A percentile compares a stretch with the other conserved stretches of the same genome.
phyloP scores from a whole-genome alignment of 2,888 invertebrate genomes.

The Drosophila kuntzei region DNA sequence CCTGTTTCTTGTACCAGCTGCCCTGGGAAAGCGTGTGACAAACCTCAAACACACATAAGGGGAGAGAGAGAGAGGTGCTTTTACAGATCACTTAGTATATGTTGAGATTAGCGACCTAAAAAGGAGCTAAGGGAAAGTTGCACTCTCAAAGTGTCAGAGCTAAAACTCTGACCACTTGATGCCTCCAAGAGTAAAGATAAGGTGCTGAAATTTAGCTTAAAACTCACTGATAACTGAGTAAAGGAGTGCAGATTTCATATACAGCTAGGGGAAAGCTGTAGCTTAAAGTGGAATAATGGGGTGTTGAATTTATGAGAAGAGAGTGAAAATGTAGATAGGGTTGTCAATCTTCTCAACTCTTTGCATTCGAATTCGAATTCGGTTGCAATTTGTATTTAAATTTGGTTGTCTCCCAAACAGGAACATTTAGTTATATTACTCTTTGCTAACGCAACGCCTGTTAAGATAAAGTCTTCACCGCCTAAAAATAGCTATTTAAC shows the following conservation, averaged over 20 bases:
- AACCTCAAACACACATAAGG: neutral
- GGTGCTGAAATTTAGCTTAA: constrained; percentile 24
- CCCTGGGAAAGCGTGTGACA: constrained; percentile 57
- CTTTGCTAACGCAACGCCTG: neutral
- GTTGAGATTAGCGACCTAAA: constrained; percentile 56
- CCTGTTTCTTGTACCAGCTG: constrained; percentile 23
- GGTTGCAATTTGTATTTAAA: neutral
- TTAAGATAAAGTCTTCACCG: neutral
- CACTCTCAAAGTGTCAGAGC: constrained; percentile 32
- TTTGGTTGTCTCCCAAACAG: neutral
- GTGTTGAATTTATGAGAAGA: neutral
- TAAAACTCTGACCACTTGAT: neutral
- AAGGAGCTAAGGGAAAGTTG: constrained; percentile 53
- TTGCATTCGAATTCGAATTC: neutral
- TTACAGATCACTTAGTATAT: constrained; percentile 53
- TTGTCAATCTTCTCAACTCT: neutral
- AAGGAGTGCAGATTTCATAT: constrained; percentile 39
- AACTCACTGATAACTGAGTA: constrained; percentile 12
- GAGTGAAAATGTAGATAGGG: neutral
- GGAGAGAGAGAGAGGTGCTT: constrained; percentile 6
- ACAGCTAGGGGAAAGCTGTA: constrained; percentile 31
- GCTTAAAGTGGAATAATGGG: neutral
- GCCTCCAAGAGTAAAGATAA: constrained; percentile 42
- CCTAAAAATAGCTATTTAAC: too few relatives aligned
- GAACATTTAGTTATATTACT: neutral